Evolutionary conservation across 2,113 vertebrate genomes (phyloP).

Genomic region (Ceuthmochares aereus): DNA sequence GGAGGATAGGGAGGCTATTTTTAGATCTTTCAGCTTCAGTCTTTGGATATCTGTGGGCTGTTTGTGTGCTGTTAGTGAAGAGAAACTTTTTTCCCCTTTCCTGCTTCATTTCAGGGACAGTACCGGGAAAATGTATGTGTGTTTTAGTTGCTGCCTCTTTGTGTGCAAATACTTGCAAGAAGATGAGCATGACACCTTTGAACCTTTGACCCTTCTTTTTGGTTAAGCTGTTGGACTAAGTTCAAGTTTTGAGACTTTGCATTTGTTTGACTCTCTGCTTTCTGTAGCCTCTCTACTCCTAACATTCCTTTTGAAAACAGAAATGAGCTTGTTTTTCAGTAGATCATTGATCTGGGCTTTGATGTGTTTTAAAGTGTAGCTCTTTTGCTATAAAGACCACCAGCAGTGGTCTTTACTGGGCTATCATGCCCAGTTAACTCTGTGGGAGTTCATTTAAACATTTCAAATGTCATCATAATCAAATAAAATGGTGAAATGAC

Average conservation of each 20-base stretch:
- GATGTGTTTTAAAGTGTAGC: neutral
- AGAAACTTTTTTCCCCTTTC: neutral
- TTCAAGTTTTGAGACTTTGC: neutral
- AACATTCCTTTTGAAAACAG: neutral
- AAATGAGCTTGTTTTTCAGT: neutral
- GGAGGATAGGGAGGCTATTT: too few species aligned
- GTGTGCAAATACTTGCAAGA: neutral
- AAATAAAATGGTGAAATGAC: neutral
- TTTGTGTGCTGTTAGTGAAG: neutral
- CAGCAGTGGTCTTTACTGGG: neutral
- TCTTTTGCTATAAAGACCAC: neutral
- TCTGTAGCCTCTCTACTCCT: neutral
- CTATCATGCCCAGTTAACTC: neutral
- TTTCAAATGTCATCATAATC: neutral
- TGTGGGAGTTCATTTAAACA: neutral
- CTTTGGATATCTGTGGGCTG: neutral
- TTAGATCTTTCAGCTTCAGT: neutral
- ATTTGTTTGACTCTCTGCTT: neutral
- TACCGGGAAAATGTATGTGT: neutral
- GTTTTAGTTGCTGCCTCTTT: neutral
- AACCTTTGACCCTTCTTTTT: neutral
- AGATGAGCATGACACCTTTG: neutral
- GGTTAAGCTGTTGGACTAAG: neutral
- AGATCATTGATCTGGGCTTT: neutral
- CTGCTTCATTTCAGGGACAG: neutral